Percentiles rank a stretch among this genome's conserved stretches.
Conservation (phyloP, 30 jellyfish, hydroid and myxozoan genomes). For the Aurelia aurita region DNA sequence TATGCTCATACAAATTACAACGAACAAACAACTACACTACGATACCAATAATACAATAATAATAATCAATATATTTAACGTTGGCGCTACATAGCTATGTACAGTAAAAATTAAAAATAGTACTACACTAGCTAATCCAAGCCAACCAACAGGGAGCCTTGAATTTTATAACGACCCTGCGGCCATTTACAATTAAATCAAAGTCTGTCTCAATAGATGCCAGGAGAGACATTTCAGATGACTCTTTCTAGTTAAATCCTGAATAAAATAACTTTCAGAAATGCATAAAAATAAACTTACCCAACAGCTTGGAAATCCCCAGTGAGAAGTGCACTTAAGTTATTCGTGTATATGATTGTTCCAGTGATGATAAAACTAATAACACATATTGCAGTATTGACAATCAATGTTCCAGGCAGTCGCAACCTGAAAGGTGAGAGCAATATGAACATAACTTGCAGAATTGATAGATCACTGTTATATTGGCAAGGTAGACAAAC, state of each 20-base stretch:
- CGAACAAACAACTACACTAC: too few species aligned
- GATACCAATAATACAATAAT: too few species aligned
- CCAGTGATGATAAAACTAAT: constrained; percentile 61
- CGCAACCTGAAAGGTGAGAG: constrained; percentile 27
- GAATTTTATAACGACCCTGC: too few species aligned
- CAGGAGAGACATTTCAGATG: not conserved
- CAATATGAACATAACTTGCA: not conserved
- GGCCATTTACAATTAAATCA: too few species aligned
- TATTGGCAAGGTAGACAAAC: too few species aligned
- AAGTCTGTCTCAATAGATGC: too few species aligned
- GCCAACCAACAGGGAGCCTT: too few species aligned
- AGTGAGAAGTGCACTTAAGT: constrained; percentile 63
- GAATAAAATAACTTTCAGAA: not conserved
- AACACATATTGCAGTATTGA: constrained; percentile 34
- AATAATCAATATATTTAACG: too few species aligned
- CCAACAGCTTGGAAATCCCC: constrained; percentile 61
- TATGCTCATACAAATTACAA: too few species aligned
- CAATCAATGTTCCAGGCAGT: constrained; percentile 53
- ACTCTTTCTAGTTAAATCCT: not conserved
- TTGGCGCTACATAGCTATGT: too few species aligned
- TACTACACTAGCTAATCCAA: too few species aligned
- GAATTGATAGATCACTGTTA: not conserved
- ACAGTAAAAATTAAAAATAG: too few species aligned
- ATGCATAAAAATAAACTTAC: not conserved
- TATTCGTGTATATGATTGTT: constrained; percentile 29